These are phyloP conservation scores for Hycleus phaleratus DNA, from an alignment of 1,140 invertebrate genomes.

Conservation along the genomic window DNA sequence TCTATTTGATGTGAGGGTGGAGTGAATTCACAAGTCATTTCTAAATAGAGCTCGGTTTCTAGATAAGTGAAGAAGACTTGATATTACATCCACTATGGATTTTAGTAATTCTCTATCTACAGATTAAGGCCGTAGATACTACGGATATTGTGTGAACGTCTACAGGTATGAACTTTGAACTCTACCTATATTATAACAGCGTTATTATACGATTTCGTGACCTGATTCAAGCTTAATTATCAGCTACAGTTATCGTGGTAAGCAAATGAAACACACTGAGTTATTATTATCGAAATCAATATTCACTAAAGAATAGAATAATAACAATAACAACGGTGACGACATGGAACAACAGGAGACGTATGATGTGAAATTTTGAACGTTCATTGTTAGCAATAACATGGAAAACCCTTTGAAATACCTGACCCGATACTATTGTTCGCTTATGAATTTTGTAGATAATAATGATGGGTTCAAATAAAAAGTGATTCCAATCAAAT, in stretches of 20 bases:
- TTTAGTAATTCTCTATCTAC: too few species aligned
- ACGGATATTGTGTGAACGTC: too few species aligned
- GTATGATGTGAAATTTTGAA: slow-evolving; percentile 11
- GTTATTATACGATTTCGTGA: not conserved
- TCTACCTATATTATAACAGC: too few species aligned
- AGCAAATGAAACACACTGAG: slow-evolving; percentile 1
- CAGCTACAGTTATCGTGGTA: slow-evolving; percentile 8
- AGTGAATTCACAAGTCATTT: too few species aligned
- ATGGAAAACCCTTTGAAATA: not conserved
- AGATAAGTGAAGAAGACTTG: too few species aligned
- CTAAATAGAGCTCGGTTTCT: too few species aligned
- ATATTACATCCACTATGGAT: too few species aligned
- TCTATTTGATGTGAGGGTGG: too few species aligned
- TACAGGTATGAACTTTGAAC: too few species aligned
- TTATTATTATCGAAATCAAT: slow-evolving; percentile 16
- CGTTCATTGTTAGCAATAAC: slow-evolving; percentile 8
- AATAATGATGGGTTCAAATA: not conserved
- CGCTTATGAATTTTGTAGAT: not conserved
- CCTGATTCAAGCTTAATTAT: slow-evolving; percentile 5
- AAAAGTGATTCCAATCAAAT: too few species aligned
- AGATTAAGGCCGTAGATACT: too few species aligned
- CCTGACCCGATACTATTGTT: slow-evolving; percentile 2
- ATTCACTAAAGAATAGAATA: slow-evolving; percentile 9
- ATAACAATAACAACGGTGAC: not conserved
- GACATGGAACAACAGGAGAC: not conserved